Conservation (phyloP, 2,797 vertebrate species). For the Sebastolobus altivelis region DNA sequence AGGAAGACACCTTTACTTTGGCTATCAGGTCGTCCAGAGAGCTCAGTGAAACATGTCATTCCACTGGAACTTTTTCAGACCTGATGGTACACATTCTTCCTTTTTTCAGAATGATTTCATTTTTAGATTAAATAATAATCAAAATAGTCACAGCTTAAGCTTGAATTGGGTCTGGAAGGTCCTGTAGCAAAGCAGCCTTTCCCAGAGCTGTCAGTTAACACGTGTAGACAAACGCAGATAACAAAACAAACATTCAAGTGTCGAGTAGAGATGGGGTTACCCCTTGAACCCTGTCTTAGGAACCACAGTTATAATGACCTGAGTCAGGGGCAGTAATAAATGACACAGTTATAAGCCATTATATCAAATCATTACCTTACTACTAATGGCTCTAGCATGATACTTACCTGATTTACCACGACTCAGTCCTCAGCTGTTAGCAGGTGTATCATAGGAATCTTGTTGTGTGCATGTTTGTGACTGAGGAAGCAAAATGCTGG, state of each 20-base stretch:
- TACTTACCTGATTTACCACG: neutral
- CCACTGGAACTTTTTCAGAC: neutral
- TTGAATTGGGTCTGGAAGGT: neutral
- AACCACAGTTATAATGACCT: neutral
- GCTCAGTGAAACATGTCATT: neutral
- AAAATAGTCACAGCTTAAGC: neutral
- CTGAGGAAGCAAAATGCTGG: constrained; percentile 6
- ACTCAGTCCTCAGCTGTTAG: neutral
- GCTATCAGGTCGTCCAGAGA: neutral
- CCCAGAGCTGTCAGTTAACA: neutral
- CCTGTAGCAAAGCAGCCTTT: neutral
- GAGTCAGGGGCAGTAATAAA: constrained; percentile 9
- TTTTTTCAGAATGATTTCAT: neutral
- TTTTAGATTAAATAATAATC: neutral
- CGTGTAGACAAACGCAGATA: neutral
- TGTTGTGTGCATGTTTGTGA: constrained; percentile 38
- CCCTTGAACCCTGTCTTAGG: neutral
- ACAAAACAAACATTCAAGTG: neutral
- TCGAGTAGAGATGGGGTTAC: neutral
- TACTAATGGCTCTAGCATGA: constrained; percentile 1
- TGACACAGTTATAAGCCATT: neutral
- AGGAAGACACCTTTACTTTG: neutral
- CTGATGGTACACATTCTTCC: neutral
- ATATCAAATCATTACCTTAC: neutral
- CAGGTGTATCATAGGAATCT: neutral